Percentiles rank a stretch among this genome's conserved stretches.
These are phyloP conservation scores for Phylloscopus trochiloides DNA, from an alignment of 2,113 vertebrate species.

Conservation along the genomic window DNA sequence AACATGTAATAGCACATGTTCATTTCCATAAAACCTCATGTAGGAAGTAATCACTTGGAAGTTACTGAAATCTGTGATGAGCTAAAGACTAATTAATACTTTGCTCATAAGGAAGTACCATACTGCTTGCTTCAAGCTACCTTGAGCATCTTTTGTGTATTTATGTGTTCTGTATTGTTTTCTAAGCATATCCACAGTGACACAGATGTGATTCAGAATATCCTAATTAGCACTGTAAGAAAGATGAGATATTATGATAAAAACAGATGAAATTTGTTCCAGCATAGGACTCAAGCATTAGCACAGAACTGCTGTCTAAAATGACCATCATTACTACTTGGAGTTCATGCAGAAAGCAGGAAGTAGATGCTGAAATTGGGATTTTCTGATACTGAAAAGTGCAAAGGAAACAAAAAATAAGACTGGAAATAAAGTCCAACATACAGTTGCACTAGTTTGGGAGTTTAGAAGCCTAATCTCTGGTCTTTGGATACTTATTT, in stretches of 20 bases:
- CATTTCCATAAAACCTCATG: background rate
- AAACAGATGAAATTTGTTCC: background rate
- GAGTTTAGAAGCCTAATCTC: background rate
- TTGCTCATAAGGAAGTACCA: background rate
- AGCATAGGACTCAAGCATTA: background rate
- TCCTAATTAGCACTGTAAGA: background rate
- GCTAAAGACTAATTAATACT: background rate
- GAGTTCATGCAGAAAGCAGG: background rate
- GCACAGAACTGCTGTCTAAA: background rate
- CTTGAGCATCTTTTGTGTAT: background rate
- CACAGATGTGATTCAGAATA: background rate
- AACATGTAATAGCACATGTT: background rate
- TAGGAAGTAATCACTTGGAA: background rate
- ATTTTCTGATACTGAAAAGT: background rate
- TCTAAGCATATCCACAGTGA: background rate
- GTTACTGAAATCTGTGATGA: background rate
- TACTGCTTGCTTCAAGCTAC: background rate
- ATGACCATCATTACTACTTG: background rate
- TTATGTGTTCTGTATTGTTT: background rate
- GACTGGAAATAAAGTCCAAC: background rate
- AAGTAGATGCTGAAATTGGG: background rate
- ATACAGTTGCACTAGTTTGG: background rate
- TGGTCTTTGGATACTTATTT: background rate
- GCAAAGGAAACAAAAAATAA: background rate
- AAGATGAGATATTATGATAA: background rate